Conservation (phyloP, 2,797 vertebrate genomes). For the Ceyx erithaca region DNA sequence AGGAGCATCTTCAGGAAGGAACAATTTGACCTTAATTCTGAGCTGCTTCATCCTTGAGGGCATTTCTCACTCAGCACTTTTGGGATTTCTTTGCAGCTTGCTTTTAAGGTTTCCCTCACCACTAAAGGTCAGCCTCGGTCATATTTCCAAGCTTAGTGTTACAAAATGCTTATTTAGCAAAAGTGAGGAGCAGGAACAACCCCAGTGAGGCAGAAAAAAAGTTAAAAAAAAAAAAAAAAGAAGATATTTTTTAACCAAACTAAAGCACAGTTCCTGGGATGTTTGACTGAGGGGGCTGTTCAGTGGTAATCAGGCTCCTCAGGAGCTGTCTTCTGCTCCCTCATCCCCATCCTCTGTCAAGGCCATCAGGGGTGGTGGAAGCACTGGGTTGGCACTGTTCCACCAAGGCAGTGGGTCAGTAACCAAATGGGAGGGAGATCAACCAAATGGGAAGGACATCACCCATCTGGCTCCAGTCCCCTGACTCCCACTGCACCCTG, state of each 20-base stretch:
- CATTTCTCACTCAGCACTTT: neutral
- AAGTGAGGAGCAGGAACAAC: neutral
- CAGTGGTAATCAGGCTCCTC: neutral
- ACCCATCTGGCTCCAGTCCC: accelerated
- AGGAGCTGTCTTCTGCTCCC: neutral
- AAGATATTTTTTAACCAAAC: neutral
- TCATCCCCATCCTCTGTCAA: accelerated
- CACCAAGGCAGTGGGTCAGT: accelerated
- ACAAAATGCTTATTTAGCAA: neutral
- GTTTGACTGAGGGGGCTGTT: neutral
- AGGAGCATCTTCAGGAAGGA: neutral
- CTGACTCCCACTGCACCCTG: accelerated
- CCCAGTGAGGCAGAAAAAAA: neutral
- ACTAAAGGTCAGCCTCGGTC: neutral
- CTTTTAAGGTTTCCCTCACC: neutral
- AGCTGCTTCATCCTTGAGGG: neutral
- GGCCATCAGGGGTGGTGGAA: neutral
- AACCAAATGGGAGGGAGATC: accelerated
- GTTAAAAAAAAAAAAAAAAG: no score
- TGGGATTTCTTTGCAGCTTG: neutral
- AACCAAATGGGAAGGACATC: accelerated
- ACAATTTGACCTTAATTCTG: neutral
- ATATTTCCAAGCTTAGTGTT: neutral
- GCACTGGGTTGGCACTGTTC: accelerated
- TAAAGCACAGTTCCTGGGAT: neutral